Percentiles rank a stretch among this genome's conserved stretches.
phyloP scores from a whole-genome alignment of 2,113 vertebrate genomes.

The Gopherus evgoodei region DNA sequence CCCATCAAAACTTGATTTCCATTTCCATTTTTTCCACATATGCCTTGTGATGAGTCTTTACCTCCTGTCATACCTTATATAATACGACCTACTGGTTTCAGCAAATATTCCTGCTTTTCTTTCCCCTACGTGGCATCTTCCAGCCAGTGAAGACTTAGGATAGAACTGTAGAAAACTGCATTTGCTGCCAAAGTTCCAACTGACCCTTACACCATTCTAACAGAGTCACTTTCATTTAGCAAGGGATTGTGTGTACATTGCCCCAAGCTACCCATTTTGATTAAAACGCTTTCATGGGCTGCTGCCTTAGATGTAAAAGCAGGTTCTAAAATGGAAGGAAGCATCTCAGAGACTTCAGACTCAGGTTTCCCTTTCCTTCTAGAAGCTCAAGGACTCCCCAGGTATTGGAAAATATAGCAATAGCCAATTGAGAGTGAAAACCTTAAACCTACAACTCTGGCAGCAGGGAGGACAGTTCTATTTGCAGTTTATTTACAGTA shows the following conservation, averaged over 20 bases:
- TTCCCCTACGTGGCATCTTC: neutral
- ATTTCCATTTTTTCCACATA: neutral
- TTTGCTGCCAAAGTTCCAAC: neutral
- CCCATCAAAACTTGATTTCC: neutral
- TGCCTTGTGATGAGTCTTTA: neutral
- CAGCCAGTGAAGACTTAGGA: neutral
- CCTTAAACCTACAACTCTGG: neutral
- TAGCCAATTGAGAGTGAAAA: neutral
- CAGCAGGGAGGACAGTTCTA: accelerated
- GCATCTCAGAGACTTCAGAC: neutral
- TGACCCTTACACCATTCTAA: neutral
- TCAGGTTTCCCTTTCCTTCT: neutral
- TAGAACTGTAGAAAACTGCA: neutral
- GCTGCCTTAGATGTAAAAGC: neutral
- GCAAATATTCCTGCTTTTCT: neutral
- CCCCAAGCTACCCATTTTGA: neutral
- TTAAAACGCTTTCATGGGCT: neutral
- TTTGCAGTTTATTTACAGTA: neutral
- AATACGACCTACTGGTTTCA: neutral
- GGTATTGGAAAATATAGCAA: neutral
- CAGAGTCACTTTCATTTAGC: neutral
- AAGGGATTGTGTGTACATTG: neutral
- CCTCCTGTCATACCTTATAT: no score
- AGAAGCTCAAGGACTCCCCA: neutral
- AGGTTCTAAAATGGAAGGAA: neutral